Evolutionary conservation across 2,888 invertebrate species (phyloP), one percentile per base, ranked within the genome.

Genomic region (Byasa hedistus): DNA sequence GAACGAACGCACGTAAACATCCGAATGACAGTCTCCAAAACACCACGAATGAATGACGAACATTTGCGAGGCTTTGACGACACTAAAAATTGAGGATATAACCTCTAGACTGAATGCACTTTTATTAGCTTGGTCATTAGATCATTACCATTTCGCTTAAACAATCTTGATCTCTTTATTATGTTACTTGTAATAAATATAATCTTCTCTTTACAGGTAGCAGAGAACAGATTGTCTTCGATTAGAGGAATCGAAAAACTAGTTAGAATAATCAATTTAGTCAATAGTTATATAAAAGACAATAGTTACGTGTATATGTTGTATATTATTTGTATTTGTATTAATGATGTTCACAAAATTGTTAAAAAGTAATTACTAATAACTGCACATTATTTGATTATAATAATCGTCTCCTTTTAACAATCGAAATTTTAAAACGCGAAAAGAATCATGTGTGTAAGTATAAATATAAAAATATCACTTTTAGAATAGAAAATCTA

Each of bases 401-500:
- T 57, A 23, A 57, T 60, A 67, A 67, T 67, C 55, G 21, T 66
- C 27, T 66, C 59, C 44, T 66, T 66, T 66, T 66, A 55, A 58
- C 32, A 57, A 54, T 54, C 36, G 24, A 27, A 19, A 63, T 66
- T 55, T 58, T 62, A 66, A 58, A 27, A 57, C 57, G 24, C 23
- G 54, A 54, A 48, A 17, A 48, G 32, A 24, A 24, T 19, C 39
- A 60, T 27, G 52, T n/a, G 1, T 59, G 51, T 66, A 66, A 66
- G 39, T 57, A 52, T 62, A 59, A 64, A 67, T 61, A n/a, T 57
- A 61, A 39, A 67, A 68, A 71, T 71, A 66, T 73, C 69, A 67
- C 66, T 73, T 66, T 66, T 68, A 71, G 68, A 71, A 69, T 71
- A 68, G 71, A 72, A 71, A 54, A 64, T 70, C 73, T 81, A 77